Conservation (phyloP, 2,113 vertebrate genomes). For the Aptenodytes patagonicus region DNA sequence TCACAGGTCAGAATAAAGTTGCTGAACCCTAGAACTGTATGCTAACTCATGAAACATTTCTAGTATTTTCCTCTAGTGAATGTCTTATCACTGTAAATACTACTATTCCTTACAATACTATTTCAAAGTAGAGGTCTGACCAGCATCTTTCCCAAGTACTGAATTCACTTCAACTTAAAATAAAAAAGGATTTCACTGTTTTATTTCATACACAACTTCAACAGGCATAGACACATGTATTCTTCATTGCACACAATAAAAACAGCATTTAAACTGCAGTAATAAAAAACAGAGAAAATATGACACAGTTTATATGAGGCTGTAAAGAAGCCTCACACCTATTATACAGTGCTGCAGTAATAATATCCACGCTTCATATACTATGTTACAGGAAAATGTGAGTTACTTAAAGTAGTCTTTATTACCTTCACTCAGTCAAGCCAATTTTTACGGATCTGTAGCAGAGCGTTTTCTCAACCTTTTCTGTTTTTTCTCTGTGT, state of each 20-base stretch:
- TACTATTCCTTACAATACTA: neutral
- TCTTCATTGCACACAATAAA: conserved; percentile 31
- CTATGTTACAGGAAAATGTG: conserved; percentile 30
- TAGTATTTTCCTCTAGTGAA: neutral
- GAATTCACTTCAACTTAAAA: neutral
- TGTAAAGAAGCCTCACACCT: conserved; percentile 52
- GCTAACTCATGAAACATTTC: neutral
- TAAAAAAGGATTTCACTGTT: neutral
- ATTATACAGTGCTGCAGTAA: neutral
- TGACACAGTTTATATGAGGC: conserved; percentile 40
- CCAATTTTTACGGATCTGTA: neutral
- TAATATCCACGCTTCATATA: conserved; percentile 28
- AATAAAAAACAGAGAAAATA: conserved; percentile 40
- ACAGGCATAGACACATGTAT: conserved; percentile 8
- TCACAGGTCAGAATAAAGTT: neutral
- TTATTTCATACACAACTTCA: neutral
- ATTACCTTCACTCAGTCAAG: neutral
- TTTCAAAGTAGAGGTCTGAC: neutral
- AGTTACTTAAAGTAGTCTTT: conserved; percentile 46
- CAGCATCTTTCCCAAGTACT: neutral
- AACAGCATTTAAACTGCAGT: conserved; percentile 25
- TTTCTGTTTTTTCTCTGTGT: neutral
- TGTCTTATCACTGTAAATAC: neutral
- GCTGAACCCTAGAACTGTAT: neutral
- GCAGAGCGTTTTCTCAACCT: neutral